These are phyloP conservation scores for Micropoecilia bifurca DNA, from an alignment of 2,797 vertebrate species.

Conservation along the genomic window DNA sequence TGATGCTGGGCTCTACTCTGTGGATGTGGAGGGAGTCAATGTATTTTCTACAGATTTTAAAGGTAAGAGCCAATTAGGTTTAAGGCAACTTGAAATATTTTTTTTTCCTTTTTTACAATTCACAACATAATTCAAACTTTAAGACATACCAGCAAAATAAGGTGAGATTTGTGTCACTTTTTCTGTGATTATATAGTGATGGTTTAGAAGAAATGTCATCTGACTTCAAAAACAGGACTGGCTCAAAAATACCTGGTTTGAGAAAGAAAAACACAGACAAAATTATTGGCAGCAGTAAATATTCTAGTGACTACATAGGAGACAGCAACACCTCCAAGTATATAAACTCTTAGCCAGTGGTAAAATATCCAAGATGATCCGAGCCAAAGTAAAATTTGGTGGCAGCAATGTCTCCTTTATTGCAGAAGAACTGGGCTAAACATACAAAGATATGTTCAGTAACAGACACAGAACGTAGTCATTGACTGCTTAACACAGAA, in stretches of 20 bases:
- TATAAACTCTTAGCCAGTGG: not conserved
- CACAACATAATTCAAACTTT: not conserved
- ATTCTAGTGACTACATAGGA: not conserved
- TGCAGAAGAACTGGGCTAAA: not conserved
- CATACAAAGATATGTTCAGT: not conserved
- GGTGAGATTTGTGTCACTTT: not conserved
- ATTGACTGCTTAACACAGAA: not conserved
- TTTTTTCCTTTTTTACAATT: not conserved
- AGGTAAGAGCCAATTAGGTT: slow-evolving; percentile 66
- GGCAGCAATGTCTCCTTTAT: not conserved
- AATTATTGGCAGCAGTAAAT: not conserved
- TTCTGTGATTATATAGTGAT: not conserved
- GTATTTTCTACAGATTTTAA: slow-evolving; percentile 90
- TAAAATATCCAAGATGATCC: not conserved
- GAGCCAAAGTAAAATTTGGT: not conserved
- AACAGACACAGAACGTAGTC: not conserved
- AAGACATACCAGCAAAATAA: not conserved
- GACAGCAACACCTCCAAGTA: not conserved
- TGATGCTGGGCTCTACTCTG: slow-evolving; percentile 90
- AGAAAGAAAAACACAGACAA: not conserved
- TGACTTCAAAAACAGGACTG: not conserved
- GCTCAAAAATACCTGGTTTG: not conserved
- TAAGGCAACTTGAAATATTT: not conserved
- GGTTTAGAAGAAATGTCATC: not conserved
- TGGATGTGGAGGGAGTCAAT: slow-evolving; percentile 86